phyloP scores from a whole-genome alignment of 2,797 vertebrate species.

The Phoeniculus purpureus region DNA sequence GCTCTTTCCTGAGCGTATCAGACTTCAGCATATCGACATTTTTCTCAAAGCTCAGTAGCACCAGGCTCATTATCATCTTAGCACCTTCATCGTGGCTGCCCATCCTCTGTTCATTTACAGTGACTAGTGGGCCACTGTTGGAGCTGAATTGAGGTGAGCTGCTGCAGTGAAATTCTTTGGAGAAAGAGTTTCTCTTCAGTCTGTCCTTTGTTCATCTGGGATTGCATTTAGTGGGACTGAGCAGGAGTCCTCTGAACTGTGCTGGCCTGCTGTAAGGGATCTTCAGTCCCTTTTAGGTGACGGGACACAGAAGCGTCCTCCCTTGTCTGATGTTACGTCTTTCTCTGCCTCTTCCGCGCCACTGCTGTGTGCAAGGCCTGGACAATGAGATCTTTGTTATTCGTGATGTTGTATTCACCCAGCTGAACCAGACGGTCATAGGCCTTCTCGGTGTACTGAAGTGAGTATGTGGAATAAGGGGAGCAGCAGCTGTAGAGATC shows the following conservation, averaged over 20 bases:
- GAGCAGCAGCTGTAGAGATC: constrained; percentile 77
- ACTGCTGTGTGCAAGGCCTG: constrained; percentile 72
- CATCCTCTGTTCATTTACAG: neutral
- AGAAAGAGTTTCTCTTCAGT: neutral
- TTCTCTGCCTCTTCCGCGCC: constrained; percentile 67
- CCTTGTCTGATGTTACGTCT: neutral
- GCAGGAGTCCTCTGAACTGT: neutral
- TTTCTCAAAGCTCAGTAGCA: neutral
- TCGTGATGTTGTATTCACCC: constrained; percentile 83
- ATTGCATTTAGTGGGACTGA: neutral
- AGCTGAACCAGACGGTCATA: constrained; percentile 81
- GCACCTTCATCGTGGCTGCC: neutral
- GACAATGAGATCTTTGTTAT: constrained; percentile 77
- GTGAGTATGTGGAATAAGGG: constrained; percentile 81
- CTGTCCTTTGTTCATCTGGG: neutral
- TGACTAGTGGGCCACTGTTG: neutral
- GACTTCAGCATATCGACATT: neutral
- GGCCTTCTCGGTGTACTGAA: constrained; percentile 78
- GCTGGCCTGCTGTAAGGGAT: neutral
- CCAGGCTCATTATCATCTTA: neutral
- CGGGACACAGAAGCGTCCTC: neutral
- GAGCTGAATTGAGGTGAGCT: neutral
- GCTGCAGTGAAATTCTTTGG: constrained; percentile 32
- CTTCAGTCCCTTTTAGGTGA: neutral
- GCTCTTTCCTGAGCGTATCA: neutral